Evolutionary conservation across 2,888 invertebrate species (phyloP).

Genomic region (Drosophila nr. perissopoda): DNA sequence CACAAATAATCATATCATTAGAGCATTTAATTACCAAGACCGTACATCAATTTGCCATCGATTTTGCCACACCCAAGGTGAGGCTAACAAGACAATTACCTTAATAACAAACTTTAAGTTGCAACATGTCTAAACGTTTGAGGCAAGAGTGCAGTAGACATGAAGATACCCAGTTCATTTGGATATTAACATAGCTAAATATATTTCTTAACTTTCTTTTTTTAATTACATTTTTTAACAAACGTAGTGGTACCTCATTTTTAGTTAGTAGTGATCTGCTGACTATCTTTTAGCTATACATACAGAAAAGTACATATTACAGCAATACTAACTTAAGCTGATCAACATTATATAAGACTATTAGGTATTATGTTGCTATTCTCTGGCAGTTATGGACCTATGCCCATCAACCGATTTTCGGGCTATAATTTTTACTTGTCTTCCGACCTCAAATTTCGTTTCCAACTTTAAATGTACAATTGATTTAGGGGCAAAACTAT

Average conservation of each 20-base stretch:
- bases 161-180: background rate
- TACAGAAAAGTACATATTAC: background rate
- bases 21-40: constrained; percentile 20
- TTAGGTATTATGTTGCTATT: background rate
- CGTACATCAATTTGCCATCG: constrained; percentile 31
- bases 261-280: background rate
- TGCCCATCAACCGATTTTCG: no score
- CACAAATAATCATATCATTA: constrained; percentile 38
- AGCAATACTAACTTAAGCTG: background rate
- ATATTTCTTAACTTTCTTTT: background rate
- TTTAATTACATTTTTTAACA: background rate
- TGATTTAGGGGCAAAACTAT: no score
- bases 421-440: no score
- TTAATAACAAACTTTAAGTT: constrained; percentile 55
- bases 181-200: background rate
- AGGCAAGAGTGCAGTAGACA: background rate
- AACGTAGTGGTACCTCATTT: background rate
- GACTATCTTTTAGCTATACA: background rate
- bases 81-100: constrained; percentile 62
- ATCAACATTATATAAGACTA: background rate
- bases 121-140: constrained; percentile 5
- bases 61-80: constrained; percentile 38
- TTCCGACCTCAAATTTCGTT: no score
- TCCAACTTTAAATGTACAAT: no score
- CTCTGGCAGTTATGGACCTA: background rate